Conservation (phyloP, 2,888 invertebrate species). For the Oscheius myriophilus region DNA sequence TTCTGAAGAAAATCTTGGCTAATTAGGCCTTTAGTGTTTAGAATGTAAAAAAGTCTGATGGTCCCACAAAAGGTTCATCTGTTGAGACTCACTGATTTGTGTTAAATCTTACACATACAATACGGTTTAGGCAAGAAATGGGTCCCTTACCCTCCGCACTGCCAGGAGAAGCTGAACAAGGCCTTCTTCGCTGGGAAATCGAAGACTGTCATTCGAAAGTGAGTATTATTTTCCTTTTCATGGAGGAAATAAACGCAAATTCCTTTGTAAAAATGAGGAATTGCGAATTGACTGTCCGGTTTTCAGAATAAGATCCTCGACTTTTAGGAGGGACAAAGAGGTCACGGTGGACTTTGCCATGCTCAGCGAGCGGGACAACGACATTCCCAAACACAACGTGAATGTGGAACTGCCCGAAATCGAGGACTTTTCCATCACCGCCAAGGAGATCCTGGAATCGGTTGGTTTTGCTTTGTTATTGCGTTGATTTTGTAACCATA, state of each 20-base stretch:
- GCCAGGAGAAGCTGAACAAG: slow-evolving; percentile 36
- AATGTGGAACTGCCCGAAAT: slow-evolving; percentile 27
- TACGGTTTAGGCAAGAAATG: slow-evolving; percentile 43
- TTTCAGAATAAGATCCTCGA: not conserved
- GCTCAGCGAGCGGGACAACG: slow-evolving; percentile 34
- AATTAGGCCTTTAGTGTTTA: too few relatives aligned
- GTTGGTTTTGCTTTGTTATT: not conserved
- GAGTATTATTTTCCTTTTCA: slow-evolving; percentile 6
- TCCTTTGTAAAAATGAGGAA: not conserved
- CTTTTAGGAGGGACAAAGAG: slow-evolving; percentile 22
- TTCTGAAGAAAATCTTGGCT: too few relatives aligned
- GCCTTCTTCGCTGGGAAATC: slow-evolving; percentile 40
- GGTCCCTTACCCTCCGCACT: slow-evolving; percentile 25
- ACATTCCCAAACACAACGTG: not conserved
- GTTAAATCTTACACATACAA: too few relatives aligned
- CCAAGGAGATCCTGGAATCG: slow-evolving; percentile 9
- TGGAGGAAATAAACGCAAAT: too few relatives aligned
- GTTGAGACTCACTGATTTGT: too few relatives aligned
- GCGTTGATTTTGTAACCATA: too few relatives aligned
- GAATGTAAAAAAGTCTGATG: too few relatives aligned
- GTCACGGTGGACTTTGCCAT: slow-evolving; percentile 34
- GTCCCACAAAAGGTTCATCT: too few relatives aligned
- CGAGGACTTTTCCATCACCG: not conserved
- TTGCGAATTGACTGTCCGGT: not conserved
- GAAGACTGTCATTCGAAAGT: slow-evolving; percentile 29